A percentile compares a stretch with the other conserved stretches of the same genome.
Conservation (phyloP, 2,888 invertebrate species). For the Chrysotoxum bicinctum region DNA sequence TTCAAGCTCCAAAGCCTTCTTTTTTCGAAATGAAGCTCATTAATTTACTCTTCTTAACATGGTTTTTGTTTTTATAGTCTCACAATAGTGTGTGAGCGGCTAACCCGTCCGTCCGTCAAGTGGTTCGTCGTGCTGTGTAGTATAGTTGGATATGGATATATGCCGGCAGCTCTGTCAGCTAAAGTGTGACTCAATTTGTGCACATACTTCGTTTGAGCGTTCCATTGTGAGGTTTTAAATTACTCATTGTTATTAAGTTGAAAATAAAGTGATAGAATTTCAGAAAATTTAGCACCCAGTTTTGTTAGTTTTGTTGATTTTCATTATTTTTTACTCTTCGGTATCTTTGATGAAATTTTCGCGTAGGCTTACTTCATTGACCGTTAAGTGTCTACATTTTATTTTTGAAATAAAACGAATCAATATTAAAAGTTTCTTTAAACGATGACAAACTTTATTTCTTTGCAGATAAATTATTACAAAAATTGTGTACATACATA, state of each 20-base stretch:
- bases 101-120: not conserved
- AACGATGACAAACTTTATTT: not conserved
- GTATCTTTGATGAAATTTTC: constrained; percentile 3
- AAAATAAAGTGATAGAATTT: constrained; percentile 56
- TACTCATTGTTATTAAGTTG: constrained; percentile 57
- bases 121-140: not conserved
- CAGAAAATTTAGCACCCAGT: constrained; percentile 51
- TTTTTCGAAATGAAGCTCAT: constrained; percentile 4
- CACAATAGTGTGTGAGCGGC: not conserved
- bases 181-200: constrained; percentile 63
- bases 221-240: constrained; percentile 37
- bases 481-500: not conserved
- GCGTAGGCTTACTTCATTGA: not conserved
- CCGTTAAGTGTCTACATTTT: not conserved
- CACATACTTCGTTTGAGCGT: constrained; percentile 26
- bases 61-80: not conserved
- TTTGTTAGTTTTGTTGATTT: constrained; percentile 21
- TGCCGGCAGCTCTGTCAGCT: not conserved
- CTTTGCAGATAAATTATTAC: not conserved
- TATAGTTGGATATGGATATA: not conserved
- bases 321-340: constrained; percentile 19
- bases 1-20: not conserved
- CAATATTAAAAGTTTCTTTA: not conserved
- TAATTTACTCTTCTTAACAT: constrained; percentile 4
- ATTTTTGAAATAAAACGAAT: not conserved